A percentile compares a stretch with the other conserved stretches of the same genome.
These are phyloP conservation scores for Scelioninae gen. 1 DNA, from an alignment of 2,888 invertebrate species.

Conservation along the genomic window DNA sequence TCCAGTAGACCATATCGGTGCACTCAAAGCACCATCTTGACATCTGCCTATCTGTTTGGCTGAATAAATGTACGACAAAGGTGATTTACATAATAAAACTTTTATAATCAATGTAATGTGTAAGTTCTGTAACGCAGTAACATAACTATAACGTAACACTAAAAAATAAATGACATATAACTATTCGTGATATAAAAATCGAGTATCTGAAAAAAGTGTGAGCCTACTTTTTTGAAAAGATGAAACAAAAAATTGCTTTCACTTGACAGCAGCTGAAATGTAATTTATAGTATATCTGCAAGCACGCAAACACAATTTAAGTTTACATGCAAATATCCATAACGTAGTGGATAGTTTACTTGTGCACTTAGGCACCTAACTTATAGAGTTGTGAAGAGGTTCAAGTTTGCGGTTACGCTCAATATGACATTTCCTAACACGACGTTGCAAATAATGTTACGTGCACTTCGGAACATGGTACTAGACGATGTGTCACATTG, in stretches of 20 bases:
- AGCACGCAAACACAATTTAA: conserved; percentile 55
- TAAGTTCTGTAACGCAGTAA: not conserved
- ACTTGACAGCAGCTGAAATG: conserved; percentile 22
- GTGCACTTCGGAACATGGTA: conserved; percentile 51
- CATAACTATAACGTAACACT: not conserved
- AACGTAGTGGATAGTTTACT: conserved; percentile 29
- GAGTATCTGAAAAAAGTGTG: not conserved
- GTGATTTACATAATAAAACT: conserved; percentile 25
- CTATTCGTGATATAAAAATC: conserved; percentile 12
- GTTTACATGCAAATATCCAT: conserved; percentile 54
- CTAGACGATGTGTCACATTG: conserved; percentile 19
- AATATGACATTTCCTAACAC: conserved; percentile 50
- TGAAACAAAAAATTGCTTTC: conserved; percentile 1
- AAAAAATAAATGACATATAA: not conserved
- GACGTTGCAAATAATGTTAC: conserved; percentile 43
- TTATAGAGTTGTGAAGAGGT: conserved; percentile 53
- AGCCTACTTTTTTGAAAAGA: too few species aligned
- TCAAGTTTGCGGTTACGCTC: conserved; percentile 46
- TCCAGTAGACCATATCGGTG: conserved; percentile 36
- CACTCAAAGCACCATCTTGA: conserved; percentile 60
- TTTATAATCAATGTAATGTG: conserved; percentile 1
- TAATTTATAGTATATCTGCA: conserved; percentile 38
- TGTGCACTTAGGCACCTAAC: conserved; percentile 53
- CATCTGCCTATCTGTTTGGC: conserved; percentile 56
- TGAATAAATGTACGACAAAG: conserved; percentile 46